These are phyloP conservation scores for Ataeniobius toweri DNA, from an alignment of 2,797 vertebrate species.

Conservation along the genomic window DNA sequence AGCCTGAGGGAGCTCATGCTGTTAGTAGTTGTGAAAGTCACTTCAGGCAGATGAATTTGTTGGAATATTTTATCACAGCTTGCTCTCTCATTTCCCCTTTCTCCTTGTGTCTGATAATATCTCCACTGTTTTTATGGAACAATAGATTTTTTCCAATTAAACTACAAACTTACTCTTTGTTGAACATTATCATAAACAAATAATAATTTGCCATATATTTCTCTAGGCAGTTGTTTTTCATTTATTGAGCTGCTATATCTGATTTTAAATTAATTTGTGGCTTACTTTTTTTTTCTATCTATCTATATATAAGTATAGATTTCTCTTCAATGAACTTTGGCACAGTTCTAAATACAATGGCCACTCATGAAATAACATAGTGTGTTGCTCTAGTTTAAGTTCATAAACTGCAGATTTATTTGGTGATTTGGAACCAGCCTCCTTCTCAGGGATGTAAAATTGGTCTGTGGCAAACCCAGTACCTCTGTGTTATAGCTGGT, in stretches of 20 bases:
- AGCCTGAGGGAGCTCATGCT: slow-evolving; percentile 44
- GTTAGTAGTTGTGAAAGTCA: slow-evolving; percentile 44
- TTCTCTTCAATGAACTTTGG: background rate
- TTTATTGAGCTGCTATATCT: background rate
- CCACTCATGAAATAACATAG: background rate
- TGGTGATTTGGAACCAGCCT: background rate
- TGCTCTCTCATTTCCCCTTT: slow-evolving; percentile 11
- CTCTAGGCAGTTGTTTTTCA: slow-evolving; percentile 12
- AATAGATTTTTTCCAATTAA: slow-evolving; percentile 13
- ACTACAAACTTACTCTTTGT: background rate
- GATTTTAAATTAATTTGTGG: slow-evolving; percentile 14
- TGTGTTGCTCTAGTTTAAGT: background rate
- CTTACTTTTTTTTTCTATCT: slow-evolving; percentile 13
- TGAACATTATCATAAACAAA: slow-evolving; percentile 13
- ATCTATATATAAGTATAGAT: no score
- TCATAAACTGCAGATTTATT: background rate
- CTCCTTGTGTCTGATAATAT: slow-evolving; percentile 5
- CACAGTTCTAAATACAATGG: background rate
- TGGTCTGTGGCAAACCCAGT: background rate
- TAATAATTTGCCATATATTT: slow-evolving; percentile 16
- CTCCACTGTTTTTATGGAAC: slow-evolving; percentile 7
- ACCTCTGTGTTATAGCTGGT: background rate
- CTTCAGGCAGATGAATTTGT: slow-evolving; percentile 30
- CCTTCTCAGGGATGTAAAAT: background rate
- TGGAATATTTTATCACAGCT: slow-evolving; percentile 33